These are phyloP conservation scores for Epistrophe grossulariae DNA, from an alignment of 2,888 invertebrate genomes.

Conservation along the genomic window DNA sequence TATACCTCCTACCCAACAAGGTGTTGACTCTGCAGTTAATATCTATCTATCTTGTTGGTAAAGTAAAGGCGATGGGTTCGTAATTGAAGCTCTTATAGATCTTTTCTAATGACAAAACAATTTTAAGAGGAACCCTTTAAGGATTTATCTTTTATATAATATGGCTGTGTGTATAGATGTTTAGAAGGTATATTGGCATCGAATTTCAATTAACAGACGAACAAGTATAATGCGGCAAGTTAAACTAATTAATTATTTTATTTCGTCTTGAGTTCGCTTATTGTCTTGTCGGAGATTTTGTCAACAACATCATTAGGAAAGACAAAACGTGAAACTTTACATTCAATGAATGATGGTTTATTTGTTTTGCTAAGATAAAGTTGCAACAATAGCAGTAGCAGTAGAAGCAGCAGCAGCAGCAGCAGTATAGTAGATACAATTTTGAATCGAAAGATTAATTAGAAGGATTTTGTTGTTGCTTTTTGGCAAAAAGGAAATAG, in stretches of 20 bases:
- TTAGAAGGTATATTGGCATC: background rate
- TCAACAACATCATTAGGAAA: conserved; percentile 23
- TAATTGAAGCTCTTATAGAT: background rate
- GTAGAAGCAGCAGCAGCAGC: no score
- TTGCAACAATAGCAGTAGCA: conserved; percentile 24
- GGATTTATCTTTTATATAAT: background rate
- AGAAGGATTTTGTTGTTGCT: conserved; percentile 2
- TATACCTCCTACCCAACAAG: background rate
- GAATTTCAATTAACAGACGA: conserved; percentile 52
- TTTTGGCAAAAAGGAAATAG: background rate
- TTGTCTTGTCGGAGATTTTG: conserved; percentile 40
- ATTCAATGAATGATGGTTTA: background rate
- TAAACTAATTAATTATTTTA: conserved; percentile 62
- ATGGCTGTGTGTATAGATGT: background rate
- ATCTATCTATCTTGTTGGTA: background rate
- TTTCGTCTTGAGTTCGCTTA: conserved; percentile 11
- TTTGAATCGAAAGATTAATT: conserved; percentile 26
- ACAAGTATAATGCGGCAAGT: conserved; percentile 5
- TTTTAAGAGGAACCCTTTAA: background rate
- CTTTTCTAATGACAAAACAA: conserved; percentile 5
- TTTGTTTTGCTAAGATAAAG: conserved; percentile 7
- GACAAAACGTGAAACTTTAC: background rate
- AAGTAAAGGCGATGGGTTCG: background rate
- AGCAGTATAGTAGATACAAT: background rate
- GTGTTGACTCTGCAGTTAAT: conserved; percentile 23